These are phyloP conservation scores for Cygnus olor DNA, from an alignment of 2,797 vertebrate genomes.

Conservation along the genomic window DNA sequence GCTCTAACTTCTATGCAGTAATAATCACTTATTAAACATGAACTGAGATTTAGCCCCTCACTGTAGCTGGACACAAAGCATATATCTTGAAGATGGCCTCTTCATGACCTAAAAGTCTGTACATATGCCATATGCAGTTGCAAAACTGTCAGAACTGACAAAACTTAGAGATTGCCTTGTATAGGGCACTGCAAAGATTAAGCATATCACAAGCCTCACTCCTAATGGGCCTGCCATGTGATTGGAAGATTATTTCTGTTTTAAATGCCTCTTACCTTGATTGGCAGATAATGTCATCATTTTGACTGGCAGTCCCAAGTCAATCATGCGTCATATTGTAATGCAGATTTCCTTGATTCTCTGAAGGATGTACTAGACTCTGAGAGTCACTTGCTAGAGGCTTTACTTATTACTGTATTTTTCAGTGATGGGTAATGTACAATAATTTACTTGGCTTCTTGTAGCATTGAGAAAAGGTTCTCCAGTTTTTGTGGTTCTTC, in stretches of 20 bases:
- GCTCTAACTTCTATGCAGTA: neutral
- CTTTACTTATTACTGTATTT: neutral
- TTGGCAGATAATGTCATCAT: neutral
- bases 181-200: neutral
- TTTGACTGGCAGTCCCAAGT: constrained; percentile 5
- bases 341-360: neutral
- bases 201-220: neutral
- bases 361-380: neutral
- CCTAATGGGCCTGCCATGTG: neutral
- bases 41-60: neutral
- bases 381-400: neutral
- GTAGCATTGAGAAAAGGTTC: neutral
- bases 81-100: neutral
- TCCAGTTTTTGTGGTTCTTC: neutral
- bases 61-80: neutral
- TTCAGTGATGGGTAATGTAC: neutral
- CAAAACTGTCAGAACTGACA: neutral
- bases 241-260: neutral
- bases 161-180: neutral
- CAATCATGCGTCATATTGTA: neutral
- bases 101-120: neutral
- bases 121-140: neutral
- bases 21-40: neutral
- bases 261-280: neutral
- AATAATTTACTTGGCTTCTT: neutral